Evolutionary conservation across 2,797 vertebrate species (phyloP).

Genomic region (Catostomus latipinnis): DNA sequence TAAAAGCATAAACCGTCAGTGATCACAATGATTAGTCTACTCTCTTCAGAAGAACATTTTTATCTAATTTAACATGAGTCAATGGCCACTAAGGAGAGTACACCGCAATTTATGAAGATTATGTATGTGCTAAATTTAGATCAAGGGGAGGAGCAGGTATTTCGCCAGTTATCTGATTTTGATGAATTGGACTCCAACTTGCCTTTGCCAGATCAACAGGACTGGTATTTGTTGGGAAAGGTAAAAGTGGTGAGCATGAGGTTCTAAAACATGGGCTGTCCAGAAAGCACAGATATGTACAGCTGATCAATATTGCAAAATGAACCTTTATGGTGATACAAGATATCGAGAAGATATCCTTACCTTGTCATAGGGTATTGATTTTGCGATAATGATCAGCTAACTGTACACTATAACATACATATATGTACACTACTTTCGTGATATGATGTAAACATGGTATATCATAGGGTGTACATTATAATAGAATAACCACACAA

Average conservation of each 20-base stretch:
- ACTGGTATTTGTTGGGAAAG: background rate
- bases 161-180: constrained; percentile 49
- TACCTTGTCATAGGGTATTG: too few relatives aligned
- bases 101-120: constrained; percentile 41
- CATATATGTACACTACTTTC: too few relatives aligned
- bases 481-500: too few relatives aligned
- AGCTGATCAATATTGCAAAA: too few relatives aligned
- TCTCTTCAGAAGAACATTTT: constrained; percentile 58
- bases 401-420: too few relatives aligned
- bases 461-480: too few relatives aligned
- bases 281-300: too few relatives aligned
- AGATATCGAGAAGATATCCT: too few relatives aligned
- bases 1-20: constrained; percentile 46
- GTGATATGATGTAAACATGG: too few relatives aligned
- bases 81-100: constrained; percentile 51
- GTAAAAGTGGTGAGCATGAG: background rate
- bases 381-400: too few relatives aligned
- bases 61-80: constrained; percentile 62
- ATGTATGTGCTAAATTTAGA: constrained; percentile 56
- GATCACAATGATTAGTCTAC: constrained; percentile 59
- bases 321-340: too few relatives aligned
- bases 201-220: background rate
- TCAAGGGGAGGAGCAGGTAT: constrained; percentile 44
- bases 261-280: too few relatives aligned
- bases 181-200: constrained; percentile 47